A percentile compares a stretch with the other conserved stretches of the same genome.
Conservation (phyloP, 2,113 vertebrate genomes). For the Cephalopholis sonnerati region DNA sequence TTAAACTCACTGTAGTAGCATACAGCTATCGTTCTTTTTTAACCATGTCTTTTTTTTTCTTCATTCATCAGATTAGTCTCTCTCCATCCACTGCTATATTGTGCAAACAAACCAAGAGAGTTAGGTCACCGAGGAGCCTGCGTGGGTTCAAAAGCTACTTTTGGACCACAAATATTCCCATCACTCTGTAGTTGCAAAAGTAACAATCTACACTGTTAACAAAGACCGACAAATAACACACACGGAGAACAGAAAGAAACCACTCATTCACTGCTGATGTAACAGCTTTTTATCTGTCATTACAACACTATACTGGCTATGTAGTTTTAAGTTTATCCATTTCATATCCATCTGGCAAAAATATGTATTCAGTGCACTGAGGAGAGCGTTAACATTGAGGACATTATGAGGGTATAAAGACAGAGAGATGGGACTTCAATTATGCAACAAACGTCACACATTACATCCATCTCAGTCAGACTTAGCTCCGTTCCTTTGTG, state of each 20-base stretch:
- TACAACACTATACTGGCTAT: slow-evolving; percentile 46
- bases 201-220: slow-evolving; percentile 42
- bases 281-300: slow-evolving; percentile 42
- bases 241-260: slow-evolving; percentile 33
- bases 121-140: slow-evolving; percentile 45
- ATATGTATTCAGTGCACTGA: slow-evolving; percentile 39
- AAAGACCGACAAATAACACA: slow-evolving; percentile 48
- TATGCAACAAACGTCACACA: slow-evolving; percentile 26
- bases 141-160: slow-evolving; percentile 43
- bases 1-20: slow-evolving; percentile 54
- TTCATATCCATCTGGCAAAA: slow-evolving; percentile 43
- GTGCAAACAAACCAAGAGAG: slow-evolving; percentile 73
- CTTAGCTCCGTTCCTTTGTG: not conserved
- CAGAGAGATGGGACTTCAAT: slow-evolving; percentile 20
- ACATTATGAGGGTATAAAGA: slow-evolving; percentile 23
- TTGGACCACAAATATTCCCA: slow-evolving; percentile 42
- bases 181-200: slow-evolving; percentile 46
- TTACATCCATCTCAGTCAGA: slow-evolving; percentile 29
- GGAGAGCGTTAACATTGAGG: slow-evolving; percentile 25
- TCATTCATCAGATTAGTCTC: slow-evolving; percentile 42
- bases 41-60: slow-evolving; percentile 16
- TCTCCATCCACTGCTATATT: slow-evolving; percentile 55
- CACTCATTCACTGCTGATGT: slow-evolving; percentile 22
- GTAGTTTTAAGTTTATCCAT: slow-evolving; percentile 22
- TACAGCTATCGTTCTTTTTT: slow-evolving; percentile 41